A percentile compares a stretch with the other conserved stretches of the same genome.
Evolutionary conservation across 2,113 vertebrate species (phyloP).

Genomic region (Coreoperca whiteheadi): DNA sequence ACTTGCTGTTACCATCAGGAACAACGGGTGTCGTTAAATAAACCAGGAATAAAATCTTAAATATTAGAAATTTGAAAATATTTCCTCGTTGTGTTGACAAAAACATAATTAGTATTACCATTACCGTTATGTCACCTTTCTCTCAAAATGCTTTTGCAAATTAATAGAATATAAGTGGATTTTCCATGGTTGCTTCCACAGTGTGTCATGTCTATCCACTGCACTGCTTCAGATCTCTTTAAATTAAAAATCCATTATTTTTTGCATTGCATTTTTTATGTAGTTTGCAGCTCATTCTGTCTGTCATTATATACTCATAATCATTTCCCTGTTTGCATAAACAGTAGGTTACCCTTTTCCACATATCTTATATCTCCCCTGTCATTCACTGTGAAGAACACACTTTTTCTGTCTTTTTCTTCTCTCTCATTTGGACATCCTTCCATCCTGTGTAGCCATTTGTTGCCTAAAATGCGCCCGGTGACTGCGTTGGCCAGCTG

Average conservation of each 20-base stretch:
- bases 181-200: neutral
- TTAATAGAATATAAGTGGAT: neutral
- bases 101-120: neutral
- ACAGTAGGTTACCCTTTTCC: slow-evolving; percentile 36
- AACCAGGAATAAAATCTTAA: neutral
- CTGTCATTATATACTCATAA: neutral
- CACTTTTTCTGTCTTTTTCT: slow-evolving; percentile 38
- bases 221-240: slow-evolving; percentile 6
- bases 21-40: neutral
- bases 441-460: slow-evolving; percentile 19
- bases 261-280: neutral
- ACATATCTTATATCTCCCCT: slow-evolving; percentile 19
- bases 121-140: neutral
- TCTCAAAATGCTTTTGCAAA: neutral
- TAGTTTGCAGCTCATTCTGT: slow-evolving; percentile 3
- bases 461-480: slow-evolving; percentile 52
- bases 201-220: neutral
- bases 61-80: neutral
- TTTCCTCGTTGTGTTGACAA: neutral
- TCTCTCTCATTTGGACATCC: slow-evolving; percentile 57
- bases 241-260: slow-evolving; percentile 6
- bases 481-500: slow-evolving; percentile 56
- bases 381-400: slow-evolving; percentile 28
- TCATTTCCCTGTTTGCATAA: slow-evolving; percentile 26
- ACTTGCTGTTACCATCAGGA: neutral